Base-by-base conservation (phyloP, 1,140 invertebrate species). In the Drosophila rhopaloa region DNA sequence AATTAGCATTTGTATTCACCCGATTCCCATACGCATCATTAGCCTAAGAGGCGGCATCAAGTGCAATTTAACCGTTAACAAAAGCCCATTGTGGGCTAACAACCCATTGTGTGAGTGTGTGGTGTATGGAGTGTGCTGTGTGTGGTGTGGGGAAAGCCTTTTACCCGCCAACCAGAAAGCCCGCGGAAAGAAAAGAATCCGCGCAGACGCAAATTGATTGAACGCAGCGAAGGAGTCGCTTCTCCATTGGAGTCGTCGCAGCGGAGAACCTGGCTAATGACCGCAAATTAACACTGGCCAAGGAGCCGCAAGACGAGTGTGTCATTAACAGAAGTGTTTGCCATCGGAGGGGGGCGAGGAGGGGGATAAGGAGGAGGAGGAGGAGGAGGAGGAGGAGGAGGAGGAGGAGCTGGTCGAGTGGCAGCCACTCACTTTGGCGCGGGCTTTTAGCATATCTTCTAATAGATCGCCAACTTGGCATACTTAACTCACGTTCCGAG, bases 371-470 rank as follows among this genome's bases (percentile, higher is more conserved):
- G 29, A 24, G 43, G 38, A 13, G 37, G 37, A 37, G 9, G 0
- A 10, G 7, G 37, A 2, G 19, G 19, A 19, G 29, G 24, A n/a
- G 44, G 11, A 9, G 41, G 0, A 10, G 7, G 37, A 2, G 19
- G 19, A 19, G 29, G 24, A n/a, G 44, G 11, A 9, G 41, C 27
- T 5, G 35, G 19, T 72, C 48, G 70, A 85, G 73, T 81, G 77
- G 60, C 71, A 53, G 73, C 72, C 73, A 76, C 68, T 86, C 68
- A 68, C 61, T 82, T 76, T 76, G 46, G 73, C 9, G 61, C 54
- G 79, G 75, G 79, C 81, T 85, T 88, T 85, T 85, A 85, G 83
- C 81, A 86, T 85, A 82, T 88, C 83, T 85, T 70, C 81, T 71
- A 86, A 82, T 82, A 88, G 81, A 85, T 85, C 82, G 81, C 62